These are phyloP conservation scores for Patella depressa DNA, from an alignment of 2,888 invertebrate genomes.

Conservation along the genomic window DNA sequence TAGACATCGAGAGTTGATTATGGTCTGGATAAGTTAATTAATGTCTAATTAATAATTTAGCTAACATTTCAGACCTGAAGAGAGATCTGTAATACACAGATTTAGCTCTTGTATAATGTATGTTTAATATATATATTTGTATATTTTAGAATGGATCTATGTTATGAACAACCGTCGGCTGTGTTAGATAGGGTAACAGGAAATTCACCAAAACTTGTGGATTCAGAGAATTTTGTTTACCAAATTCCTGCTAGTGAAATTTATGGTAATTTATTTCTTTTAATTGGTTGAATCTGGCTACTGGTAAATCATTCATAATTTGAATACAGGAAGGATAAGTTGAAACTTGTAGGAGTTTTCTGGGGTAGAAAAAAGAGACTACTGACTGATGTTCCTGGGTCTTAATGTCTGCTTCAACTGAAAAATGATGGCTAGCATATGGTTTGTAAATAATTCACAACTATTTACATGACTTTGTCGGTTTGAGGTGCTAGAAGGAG, in stretches of 20 bases:
- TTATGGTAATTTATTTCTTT: conserved; percentile 50
- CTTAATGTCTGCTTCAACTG: neutral
- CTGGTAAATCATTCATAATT: neutral
- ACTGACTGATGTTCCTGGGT: neutral
- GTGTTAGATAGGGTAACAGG: conserved; percentile 43
- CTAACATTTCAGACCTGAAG: no score
- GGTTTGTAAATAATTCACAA: neutral
- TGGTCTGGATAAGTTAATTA: no score
- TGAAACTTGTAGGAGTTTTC: neutral
- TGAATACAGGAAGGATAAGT: neutral
- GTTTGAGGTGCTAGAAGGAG: no score
- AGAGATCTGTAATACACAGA: no score
- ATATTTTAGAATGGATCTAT: conserved; percentile 62
- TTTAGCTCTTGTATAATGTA: no score
- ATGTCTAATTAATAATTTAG: no score
- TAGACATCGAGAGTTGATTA: no score
- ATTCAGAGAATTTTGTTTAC: conserved; percentile 59
- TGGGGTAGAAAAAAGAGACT: neutral
- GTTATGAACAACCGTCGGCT: conserved; percentile 53
- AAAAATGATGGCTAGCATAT: neutral
- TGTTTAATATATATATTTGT: no score
- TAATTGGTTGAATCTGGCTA: neutral
- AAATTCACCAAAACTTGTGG: conserved; percentile 47
- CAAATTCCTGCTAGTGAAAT: conserved; percentile 61
- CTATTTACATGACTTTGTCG: no score